Percentiles rank a stretch among this genome's conserved stretches.
phyloP scores from a whole-genome alignment of 2,797 vertebrate species.

The Arrhamphus sclerolepis region DNA sequence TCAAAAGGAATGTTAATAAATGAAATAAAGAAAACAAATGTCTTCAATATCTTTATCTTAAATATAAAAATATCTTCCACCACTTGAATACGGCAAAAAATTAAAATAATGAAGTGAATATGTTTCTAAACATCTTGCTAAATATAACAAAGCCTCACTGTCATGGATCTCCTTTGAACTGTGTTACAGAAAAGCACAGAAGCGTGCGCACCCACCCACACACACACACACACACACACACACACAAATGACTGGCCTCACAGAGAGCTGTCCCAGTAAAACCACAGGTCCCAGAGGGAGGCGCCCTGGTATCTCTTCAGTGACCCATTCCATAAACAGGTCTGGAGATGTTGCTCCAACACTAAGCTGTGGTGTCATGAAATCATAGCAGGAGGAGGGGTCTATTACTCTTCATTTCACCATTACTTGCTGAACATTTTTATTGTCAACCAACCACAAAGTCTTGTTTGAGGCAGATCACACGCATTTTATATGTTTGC shows the following conservation, averaged over 20 bases:
- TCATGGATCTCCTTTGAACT: constrained; percentile 42
- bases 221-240: constrained; percentile 29
- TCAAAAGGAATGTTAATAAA: background rate
- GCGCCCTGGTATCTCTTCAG: constrained; percentile 56
- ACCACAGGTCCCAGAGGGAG: constrained; percentile 69
- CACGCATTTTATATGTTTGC: constrained; percentile 14
- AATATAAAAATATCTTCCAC: too few relatives aligned
- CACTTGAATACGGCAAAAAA: too few relatives aligned
- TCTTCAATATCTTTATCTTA: background rate
- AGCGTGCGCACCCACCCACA: background rate
- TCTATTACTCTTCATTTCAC: constrained; percentile 22
- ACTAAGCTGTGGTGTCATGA: constrained; percentile 28
- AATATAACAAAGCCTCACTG: constrained; percentile 33
- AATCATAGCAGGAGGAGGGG: constrained; percentile 17
- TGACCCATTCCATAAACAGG: constrained; percentile 62
- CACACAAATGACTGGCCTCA: constrained; percentile 40
- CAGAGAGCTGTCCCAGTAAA: constrained; percentile 51
- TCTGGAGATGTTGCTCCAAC: constrained; percentile 42
- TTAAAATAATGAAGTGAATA: too few relatives aligned
- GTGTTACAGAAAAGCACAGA: constrained; percentile 38
- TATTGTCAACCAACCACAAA: constrained; percentile 14
- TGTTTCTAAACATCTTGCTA: constrained; percentile 7
- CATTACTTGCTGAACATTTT: constrained; percentile 23
- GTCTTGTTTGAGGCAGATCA: constrained; percentile 22
- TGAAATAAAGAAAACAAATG: too few relatives aligned